phyloP scores from a whole-genome alignment of 2,113 vertebrate species.

The Leuciscus idus region DNA sequence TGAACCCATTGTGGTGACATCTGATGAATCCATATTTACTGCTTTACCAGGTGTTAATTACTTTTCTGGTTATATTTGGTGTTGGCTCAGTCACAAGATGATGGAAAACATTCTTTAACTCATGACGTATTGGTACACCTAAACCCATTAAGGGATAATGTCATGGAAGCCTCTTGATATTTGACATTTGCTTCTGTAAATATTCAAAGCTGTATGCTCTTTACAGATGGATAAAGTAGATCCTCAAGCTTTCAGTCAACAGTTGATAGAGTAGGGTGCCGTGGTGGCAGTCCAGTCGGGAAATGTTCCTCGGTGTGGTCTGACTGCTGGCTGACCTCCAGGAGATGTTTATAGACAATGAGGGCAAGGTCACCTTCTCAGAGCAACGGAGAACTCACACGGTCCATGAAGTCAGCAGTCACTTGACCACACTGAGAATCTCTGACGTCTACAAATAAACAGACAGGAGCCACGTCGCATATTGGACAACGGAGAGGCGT shows the following conservation, averaged over 20 bases:
- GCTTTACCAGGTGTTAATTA: background rate
- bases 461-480: constrained; percentile 31
- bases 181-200: background rate
- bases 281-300: background rate
- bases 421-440: constrained; percentile 25
- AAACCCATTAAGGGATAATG: background rate
- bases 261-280: background rate
- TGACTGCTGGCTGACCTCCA: constrained; percentile 52
- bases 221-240: constrained; percentile 34
- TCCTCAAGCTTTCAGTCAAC: background rate
- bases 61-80: constrained; percentile 29
- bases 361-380: constrained; percentile 53
- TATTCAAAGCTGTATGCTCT: background rate
- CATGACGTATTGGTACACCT: background rate
- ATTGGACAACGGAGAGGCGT: background rate
- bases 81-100: constrained; percentile 18
- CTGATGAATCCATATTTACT: background rate
- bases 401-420: constrained; percentile 46
- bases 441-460: constrained; percentile 47
- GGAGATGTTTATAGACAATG: constrained; percentile 51
- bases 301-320: constrained; percentile 26
- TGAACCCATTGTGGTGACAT: too few species aligned
- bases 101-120: background rate
- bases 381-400: constrained; percentile 30
- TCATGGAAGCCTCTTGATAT: background rate